Conservation (phyloP, 2,113 vertebrate genomes). For the Synodontis membranacea region DNA sequence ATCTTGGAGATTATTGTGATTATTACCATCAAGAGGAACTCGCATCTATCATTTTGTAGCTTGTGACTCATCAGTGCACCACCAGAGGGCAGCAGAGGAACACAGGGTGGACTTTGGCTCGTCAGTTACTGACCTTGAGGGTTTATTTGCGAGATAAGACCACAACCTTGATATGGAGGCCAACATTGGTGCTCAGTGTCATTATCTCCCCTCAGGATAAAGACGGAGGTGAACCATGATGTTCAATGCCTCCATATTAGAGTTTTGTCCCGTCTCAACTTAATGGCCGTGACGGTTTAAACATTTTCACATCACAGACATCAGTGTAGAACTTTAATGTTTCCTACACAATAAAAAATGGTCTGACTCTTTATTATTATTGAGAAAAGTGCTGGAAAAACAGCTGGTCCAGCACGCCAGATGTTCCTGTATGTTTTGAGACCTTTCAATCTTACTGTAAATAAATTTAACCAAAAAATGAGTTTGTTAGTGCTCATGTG, state of each 20-base stretch:
- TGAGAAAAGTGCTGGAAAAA: no score
- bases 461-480: no score
- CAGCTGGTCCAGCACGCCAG: no score
- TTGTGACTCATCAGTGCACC: background rate
- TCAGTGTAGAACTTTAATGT: background rate
- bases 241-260: background rate
- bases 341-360: background rate
- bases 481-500: background rate
- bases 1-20: background rate
- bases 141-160: background rate
- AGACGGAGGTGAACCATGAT: background rate
- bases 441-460: no score
- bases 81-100: constrained; percentile 17
- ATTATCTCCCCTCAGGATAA: background rate
- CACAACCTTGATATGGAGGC: background rate
- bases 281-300: background rate
- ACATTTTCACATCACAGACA: background rate
- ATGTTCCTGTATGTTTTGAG: no score
- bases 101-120: background rate
- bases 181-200: background rate
- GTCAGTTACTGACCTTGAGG: background rate
- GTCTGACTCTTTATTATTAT: no score
- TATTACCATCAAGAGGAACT: background rate
- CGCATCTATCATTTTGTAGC: background rate
- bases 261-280: no score